Evolutionary conservation across 2,113 vertebrate genomes (phyloP), one percentile per base, ranked within the genome.

Genomic region (Poeciliopsis prolifica): DNA sequence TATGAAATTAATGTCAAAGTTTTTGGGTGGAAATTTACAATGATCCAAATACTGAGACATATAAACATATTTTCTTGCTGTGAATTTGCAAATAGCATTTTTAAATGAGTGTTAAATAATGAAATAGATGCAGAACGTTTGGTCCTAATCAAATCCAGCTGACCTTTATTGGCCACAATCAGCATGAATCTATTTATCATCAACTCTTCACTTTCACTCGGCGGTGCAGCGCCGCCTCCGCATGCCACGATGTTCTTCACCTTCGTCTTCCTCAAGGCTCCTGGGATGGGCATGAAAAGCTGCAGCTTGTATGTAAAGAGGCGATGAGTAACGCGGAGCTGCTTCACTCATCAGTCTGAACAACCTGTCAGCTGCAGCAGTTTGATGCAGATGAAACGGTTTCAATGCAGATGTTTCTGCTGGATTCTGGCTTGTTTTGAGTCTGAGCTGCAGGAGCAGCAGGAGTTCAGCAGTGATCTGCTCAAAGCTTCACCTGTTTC

Each of bases 291-390:
- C 65, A 28, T 60, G 65, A 64, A 67, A 24, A 42, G 37, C 24
- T 74, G 2, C 5, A 13, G 72, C 6, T 30, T 58, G 66, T 9
- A 1, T 3, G 8, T 35, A 33, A 54, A 60, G 54, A 62, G 51
- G 7, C 13, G 0, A 8, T 28, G 44, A 75, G 48, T 62, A 64
- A 75, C n/a, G 29, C 76, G 69, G 11, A 8, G 4, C 10, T 10
- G 14, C 24, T 64, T 79, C 65, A 30, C 78, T 80, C 73, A 72
- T 64, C 63, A 68, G 22, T 73, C 58, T 67, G 65, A 33, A 12
- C 66, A 67, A 80, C 58, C 29, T 72, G 64, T 76, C 72, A n/a
- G 63, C 66, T 58, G 51, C 51, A 84, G 65, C n/a, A 28, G 58
- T 68, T 28, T 65, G 44, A 48, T 4, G 30, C 30, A 75, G 7